Conservation (phyloP, 2,113 vertebrate species). For the Rhinogobius similis region DNA sequence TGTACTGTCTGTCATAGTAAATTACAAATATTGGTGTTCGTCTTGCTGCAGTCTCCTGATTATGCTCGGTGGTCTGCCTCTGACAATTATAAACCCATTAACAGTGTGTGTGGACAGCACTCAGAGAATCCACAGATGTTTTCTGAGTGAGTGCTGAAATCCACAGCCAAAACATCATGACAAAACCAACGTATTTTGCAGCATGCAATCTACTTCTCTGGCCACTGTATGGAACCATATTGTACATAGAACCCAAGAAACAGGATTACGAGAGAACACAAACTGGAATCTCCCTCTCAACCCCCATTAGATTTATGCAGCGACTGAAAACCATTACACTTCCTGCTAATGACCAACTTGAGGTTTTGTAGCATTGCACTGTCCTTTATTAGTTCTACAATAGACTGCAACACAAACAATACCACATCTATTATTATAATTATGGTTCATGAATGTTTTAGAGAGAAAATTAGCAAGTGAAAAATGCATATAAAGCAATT, state of each 20-base stretch:
- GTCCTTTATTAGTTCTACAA: neutral
- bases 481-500: slow-evolving; percentile 1
- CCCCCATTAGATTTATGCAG: slow-evolving; percentile 25
- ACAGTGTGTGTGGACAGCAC: slow-evolving; percentile 31
- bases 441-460: slow-evolving; percentile 2
- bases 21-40: slow-evolving; percentile 69
- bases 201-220: slow-evolving; percentile 9
- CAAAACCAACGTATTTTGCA: slow-evolving; percentile 18
- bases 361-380: slow-evolving; percentile 4
- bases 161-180: slow-evolving; percentile 9
- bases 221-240: slow-evolving; percentile 52
- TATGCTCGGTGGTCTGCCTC: slow-evolving; percentile 69
- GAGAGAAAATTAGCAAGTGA: slow-evolving; percentile 1
- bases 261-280: slow-evolving; percentile 41
- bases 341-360: slow-evolving; percentile 32
- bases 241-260: slow-evolving; percentile 49
- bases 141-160: slow-evolving; percentile 51
- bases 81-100: slow-evolving; percentile 74
- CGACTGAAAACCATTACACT: slow-evolving; percentile 15
- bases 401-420: neutral
- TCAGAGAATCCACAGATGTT: slow-evolving; percentile 36
- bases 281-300: slow-evolving; percentile 4
- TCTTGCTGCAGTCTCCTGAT: slow-evolving; percentile 72
- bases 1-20: slow-evolving; percentile 65
- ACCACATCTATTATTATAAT: neutral